A percentile compares a stretch with the other conserved stretches of the same genome.
Conservation (phyloP, 2,113 vertebrate species). For the Ailurus styani region DNA sequence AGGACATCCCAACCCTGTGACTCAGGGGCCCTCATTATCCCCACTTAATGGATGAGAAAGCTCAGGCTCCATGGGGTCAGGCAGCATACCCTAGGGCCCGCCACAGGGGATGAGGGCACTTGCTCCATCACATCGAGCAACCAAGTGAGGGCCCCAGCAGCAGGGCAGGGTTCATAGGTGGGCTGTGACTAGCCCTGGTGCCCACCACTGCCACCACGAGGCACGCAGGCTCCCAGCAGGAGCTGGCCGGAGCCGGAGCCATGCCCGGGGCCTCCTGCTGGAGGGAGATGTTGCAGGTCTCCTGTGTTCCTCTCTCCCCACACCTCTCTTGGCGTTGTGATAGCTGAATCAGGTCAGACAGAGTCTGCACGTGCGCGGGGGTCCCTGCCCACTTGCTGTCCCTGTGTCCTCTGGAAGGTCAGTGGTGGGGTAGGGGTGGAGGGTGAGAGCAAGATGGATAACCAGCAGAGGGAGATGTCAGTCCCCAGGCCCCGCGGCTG, state of each 20-base stretch:
- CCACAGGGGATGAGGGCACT: neutral
- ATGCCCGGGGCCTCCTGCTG: neutral
- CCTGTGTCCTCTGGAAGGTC: neutral
- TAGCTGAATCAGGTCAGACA: neutral
- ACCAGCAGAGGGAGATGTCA: neutral
- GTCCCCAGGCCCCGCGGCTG: neutral
- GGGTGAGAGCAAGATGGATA: neutral
- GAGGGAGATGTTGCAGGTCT: neutral
- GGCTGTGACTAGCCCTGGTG: neutral
- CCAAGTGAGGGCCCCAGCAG: neutral
- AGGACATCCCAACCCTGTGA: neutral
- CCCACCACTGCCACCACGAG: neutral
- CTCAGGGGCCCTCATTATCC: neutral
- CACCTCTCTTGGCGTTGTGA: neutral
- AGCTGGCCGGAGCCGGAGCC: neutral
- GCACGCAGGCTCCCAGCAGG: neutral
- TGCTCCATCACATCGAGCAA: neutral
- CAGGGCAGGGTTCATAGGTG: neutral
- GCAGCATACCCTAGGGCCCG: neutral
- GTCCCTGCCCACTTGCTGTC: too few species aligned
- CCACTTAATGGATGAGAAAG: neutral
- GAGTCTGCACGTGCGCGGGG: rapidly evolving
- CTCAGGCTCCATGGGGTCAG: neutral
- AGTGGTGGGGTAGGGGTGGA: neutral
- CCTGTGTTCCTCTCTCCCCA: neutral